phyloP scores from a whole-genome alignment of 2,113 vertebrate species.

The Urocynchramus pylzowi region DNA sequence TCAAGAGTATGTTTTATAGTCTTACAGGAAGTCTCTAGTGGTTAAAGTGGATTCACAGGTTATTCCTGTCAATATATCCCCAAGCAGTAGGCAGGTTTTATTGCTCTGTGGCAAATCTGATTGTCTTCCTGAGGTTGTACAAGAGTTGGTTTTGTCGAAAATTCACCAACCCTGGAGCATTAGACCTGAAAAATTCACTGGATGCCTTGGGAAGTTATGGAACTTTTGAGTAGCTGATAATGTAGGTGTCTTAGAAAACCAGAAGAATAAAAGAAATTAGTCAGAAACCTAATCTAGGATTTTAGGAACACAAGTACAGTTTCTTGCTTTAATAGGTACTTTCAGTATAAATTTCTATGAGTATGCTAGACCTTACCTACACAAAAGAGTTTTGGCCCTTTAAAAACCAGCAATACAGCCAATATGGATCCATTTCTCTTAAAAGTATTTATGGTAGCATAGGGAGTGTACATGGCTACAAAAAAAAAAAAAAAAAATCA shows the following conservation, averaged over 20 bases:
- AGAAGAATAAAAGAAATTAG: neutral
- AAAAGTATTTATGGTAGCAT: neutral
- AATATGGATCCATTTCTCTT: neutral
- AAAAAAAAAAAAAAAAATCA: neutral
- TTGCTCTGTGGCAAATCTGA: neutral
- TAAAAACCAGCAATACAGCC: neutral
- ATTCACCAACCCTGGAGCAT: neutral
- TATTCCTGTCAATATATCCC: conserved; percentile 10
- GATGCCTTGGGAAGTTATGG: neutral
- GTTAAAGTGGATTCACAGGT: conserved; percentile 16
- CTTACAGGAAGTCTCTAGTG: neutral
- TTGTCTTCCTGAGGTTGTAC: neutral
- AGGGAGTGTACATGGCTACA: neutral
- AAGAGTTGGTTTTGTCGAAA: neutral
- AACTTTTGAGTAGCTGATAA: neutral
- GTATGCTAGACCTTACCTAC: neutral
- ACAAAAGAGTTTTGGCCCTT: neutral
- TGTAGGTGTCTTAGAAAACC: neutral
- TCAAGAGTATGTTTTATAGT: neutral
- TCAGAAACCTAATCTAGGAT: neutral
- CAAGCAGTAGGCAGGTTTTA: neutral
- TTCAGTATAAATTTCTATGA: neutral
- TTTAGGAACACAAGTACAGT: neutral
- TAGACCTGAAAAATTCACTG: neutral
- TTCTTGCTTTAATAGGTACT: neutral